phyloP scores from a whole-genome alignment of 2,888 invertebrate genomes.

The Creontiades dilutus region DNA sequence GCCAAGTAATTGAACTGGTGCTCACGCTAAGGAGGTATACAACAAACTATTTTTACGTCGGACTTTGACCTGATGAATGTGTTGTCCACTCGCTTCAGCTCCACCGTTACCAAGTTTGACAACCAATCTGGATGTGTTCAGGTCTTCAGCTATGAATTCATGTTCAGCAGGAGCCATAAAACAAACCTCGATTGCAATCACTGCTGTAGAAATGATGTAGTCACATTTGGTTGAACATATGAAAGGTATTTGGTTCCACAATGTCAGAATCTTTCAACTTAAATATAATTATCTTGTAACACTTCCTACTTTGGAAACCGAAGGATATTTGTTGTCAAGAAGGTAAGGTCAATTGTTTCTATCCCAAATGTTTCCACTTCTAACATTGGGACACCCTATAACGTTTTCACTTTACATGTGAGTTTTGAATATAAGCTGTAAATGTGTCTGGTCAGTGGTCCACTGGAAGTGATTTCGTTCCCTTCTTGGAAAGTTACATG shows the following conservation, averaged over 20 bases:
- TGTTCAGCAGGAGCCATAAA: background rate
- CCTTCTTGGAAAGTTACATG: too few relatives aligned
- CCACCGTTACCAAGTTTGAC: background rate
- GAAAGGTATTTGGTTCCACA: background rate
- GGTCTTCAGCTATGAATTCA: background rate
- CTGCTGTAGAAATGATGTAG: background rate
- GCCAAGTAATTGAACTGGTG: background rate
- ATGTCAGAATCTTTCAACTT: background rate
- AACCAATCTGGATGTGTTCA: background rate
- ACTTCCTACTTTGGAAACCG: background rate
- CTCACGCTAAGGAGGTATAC: background rate
- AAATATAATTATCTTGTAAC: background rate
- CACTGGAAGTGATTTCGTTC: too few relatives aligned
- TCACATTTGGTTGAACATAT: background rate
- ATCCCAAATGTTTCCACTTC: too few relatives aligned
- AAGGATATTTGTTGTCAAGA: background rate
- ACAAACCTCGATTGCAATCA: background rate
- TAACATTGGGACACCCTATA: too few relatives aligned
- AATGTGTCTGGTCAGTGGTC: too few relatives aligned
- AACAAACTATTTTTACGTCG: background rate
- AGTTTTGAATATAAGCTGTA: too few relatives aligned
- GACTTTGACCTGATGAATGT: background rate
- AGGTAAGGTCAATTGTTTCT: background rate
- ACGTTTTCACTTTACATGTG: too few relatives aligned
- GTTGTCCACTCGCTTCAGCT: too few relatives aligned